Conservation (phyloP, 2,113 vertebrate genomes). For the Scomber colias region DNA sequence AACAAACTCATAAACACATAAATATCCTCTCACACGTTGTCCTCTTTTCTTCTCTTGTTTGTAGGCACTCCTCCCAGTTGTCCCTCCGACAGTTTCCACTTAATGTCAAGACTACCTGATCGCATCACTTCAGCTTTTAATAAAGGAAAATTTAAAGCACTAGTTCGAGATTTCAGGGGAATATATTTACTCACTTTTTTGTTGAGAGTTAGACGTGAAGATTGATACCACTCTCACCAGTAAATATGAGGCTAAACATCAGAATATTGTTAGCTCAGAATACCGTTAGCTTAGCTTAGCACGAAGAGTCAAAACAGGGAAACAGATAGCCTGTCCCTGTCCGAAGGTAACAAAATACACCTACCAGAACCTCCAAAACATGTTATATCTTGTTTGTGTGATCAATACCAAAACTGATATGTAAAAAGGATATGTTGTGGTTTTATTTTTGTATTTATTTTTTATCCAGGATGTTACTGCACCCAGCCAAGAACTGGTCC, state of each 20-base stretch:
- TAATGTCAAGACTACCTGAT: neutral
- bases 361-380: too few relatives aligned
- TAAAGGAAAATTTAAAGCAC: neutral
- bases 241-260: slow-evolving; percentile 17
- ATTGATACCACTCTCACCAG: neutral
- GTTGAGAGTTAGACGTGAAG: neutral
- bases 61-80: slow-evolving; percentile 9
- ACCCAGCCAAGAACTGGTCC: too few relatives aligned
- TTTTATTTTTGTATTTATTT: too few relatives aligned
- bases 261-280: neutral
- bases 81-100: neutral
- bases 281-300: slow-evolving; percentile 19
- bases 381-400: too few relatives aligned
- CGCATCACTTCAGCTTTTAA: neutral
- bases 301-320: neutral
- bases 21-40: slow-evolving; percentile 10
- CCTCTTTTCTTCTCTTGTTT: slow-evolving; percentile 4
- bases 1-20: slow-evolving; percentile 42
- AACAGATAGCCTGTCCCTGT: neutral
- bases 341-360: too few relatives aligned
- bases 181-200: neutral
- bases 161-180: neutral
- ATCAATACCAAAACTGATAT: too few relatives aligned
- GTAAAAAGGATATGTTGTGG: too few relatives aligned
- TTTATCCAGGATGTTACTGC: too few relatives aligned